Evolutionary conservation across 2,888 invertebrate species (phyloP).

Genomic region (Deroplatys truncata): DNA sequence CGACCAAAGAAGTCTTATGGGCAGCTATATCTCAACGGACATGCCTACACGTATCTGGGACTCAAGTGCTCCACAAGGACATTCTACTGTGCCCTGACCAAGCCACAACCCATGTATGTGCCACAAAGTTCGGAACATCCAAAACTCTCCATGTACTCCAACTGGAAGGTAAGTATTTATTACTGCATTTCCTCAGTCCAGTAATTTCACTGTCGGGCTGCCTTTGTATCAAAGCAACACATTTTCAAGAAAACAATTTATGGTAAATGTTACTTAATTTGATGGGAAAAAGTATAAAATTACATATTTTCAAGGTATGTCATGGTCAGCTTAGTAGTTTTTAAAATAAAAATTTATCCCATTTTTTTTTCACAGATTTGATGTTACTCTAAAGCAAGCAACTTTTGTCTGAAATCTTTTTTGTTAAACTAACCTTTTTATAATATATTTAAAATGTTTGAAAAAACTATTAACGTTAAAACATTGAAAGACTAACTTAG

Average conservation of each 20-base stretch:
- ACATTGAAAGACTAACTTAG: no score
- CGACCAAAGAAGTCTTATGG: conserved; percentile 85
- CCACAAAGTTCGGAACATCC: conserved; percentile 67
- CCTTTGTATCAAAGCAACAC: background rate
- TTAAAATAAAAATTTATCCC: no score
- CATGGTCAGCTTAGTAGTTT: no score
- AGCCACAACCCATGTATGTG: conserved; percentile 93
- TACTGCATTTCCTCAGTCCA: background rate
- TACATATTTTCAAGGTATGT: no score
- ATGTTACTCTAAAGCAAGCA: no score
- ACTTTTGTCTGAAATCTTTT: no score
- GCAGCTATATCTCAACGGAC: conserved; percentile 84
- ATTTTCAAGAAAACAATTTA: background rate
- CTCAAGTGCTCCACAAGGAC: conserved; percentile 86
- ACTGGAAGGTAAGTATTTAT: conserved; percentile 69
- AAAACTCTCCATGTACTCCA: conserved; percentile 94
- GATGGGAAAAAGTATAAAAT: background rate
- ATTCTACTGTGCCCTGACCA: conserved; percentile 89
- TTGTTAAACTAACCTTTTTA: no score
- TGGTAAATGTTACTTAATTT: background rate
- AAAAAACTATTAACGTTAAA: no score
- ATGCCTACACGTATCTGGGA: conserved; percentile 87
- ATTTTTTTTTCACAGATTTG: no score
- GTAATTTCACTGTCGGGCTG: background rate
- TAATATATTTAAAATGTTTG: no score